Evolutionary conservation across 2,888 invertebrate genomes (phyloP), one percentile per base, ranked within the genome.

Genomic region (Embidobia sp.): DNA sequence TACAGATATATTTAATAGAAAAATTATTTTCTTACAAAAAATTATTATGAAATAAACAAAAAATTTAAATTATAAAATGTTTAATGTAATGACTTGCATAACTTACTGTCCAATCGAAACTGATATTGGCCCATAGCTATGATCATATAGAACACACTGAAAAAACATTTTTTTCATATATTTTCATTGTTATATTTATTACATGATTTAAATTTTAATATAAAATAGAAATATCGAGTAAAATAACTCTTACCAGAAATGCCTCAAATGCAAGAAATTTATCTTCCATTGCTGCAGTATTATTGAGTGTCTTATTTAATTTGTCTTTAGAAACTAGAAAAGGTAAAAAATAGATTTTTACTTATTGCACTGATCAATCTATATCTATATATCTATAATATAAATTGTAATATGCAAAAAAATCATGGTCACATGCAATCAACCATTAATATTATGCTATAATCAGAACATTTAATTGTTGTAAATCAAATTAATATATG

Each of bases 81-180:
- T n/a, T n/a, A n/a, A n/a, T n/a, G n/a, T n/a, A n/a, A n/a, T n/a
- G n/a, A n/a, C n/a, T n/a, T n/a, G n/a, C n/a, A 11, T 1, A 19
- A 57, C 93, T 91, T 91, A 95, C 93, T 94, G 93, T 89, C 94
- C 94, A 69, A 95, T 93, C 26, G 94, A 91, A 90, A 97, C 96
- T 74, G 94, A 92, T 83, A 95, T 91, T 0, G 95, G 94, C 33
- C 97, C 97, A 90, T 97, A 96, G 78, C 94, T 93, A 85, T 95
- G 95, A 87, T 98, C 97, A 89, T 94, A 93, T 78, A 95, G 94
- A 92, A 84, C 95, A 95, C 64, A 64, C 64, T 64, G n/a, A 22
- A 61, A 55, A 26, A 15, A 53, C 11, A 11, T 48, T 8, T 15
- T 5, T 26, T 8, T 7, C n/a, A 51, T 51, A 40, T 40, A 22